Conservation (phyloP, 2,888 invertebrate genomes). For the Coenonympha glycerion region DNA sequence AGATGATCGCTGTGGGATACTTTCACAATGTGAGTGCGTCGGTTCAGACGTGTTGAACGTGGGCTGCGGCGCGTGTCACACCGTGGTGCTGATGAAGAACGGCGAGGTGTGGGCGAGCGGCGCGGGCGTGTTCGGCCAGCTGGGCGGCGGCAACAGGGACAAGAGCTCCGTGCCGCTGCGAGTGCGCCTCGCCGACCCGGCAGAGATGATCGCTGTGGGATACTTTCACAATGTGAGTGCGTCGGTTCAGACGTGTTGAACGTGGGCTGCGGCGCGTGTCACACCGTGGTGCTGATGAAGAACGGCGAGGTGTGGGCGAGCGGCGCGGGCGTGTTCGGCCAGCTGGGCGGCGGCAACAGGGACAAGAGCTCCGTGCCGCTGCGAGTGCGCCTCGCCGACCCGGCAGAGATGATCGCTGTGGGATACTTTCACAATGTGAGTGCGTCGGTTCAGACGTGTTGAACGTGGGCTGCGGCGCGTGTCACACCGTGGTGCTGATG, state of each 20-base stretch:
- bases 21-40: conserved; percentile 78
- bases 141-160: conserved; percentile 75
- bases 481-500: conserved; percentile 83
- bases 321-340: conserved; percentile 87
- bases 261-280: conserved; percentile 81
- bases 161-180: conserved; percentile 79
- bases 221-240: conserved; percentile 79
- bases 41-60: conserved; percentile 54
- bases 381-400: conserved; percentile 53
- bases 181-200: conserved; percentile 51
- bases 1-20: conserved; percentile 75
- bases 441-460: too few species aligned
- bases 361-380: conserved; percentile 79
- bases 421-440: conserved; percentile 81
- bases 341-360: conserved; percentile 78
- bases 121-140: conserved; percentile 86
- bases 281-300: conserved; percentile 80
- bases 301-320: conserved; percentile 82
- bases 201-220: conserved; percentile 72
- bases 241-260: too few species aligned
- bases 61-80: conserved; percentile 84
- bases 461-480: conserved; percentile 77
- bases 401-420: conserved; percentile 67
- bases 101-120: conserved; percentile 83
- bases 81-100: conserved; percentile 78